Base-by-base conservation (phyloP, 2,888 invertebrate species). In the Patella caerulea region DNA sequence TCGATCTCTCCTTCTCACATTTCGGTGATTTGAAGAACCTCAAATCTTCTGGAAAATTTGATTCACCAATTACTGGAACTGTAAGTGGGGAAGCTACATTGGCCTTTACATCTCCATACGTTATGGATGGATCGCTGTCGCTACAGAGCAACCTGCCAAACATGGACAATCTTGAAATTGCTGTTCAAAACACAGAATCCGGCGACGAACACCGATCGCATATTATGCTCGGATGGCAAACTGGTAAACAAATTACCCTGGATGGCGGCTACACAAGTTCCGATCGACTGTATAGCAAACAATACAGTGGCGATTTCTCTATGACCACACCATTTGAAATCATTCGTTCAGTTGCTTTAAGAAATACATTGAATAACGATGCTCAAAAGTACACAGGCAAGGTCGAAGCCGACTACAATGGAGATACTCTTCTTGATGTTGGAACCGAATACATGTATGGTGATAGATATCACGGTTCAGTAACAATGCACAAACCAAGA, bases 301-400 rank as follows among this genome's bases (percentile, higher is more conserved):
- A 74, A 9, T 24, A 76, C 19, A 72, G 76, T 59, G 76, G 75
- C 12, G 74, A 78, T 55, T 54, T 79, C 14, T 56, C 71, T 24
- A 52, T 84, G 12, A 59, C 73, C 17, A 83, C 84, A 5, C 83
- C 84, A n/a, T 84, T 84, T 65, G 72, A 73, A 56, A 15, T 17
- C 14, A 45, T 82, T 9, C 69, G 70, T n/a, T 53, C 72, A 12
- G 74, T 73, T 17, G 17, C 73, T 45, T 29, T 81, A 24, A 81
- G 72, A 29, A 71, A 76, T n/a, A 71, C 76, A 15, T 81, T 80
- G 56, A 77, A 71, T 17, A 24, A 73, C 14, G 52, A 29, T 2
- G 24, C 52, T 54, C 52, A 70, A n/a, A 74, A 78, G 65, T 76
- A 72, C 45, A 76, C 71, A 24, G 74, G 73, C 52, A 80, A 73